Base-by-base conservation (phyloP, 2,797 vertebrate genomes). In the Rhyacichthys aspro region DNA sequence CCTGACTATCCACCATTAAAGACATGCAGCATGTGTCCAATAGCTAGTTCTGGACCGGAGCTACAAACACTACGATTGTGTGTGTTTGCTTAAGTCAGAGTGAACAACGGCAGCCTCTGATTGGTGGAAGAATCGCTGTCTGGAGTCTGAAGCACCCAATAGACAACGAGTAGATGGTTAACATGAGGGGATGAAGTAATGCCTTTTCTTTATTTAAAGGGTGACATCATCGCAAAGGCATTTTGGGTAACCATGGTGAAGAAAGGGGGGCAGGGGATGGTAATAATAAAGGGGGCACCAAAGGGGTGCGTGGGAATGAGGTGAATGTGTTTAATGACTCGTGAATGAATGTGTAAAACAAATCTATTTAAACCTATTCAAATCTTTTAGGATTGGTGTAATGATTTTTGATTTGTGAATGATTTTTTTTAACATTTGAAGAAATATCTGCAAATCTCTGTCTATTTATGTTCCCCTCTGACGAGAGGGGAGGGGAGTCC, bases 191-290 rank as follows among this genome's bases (percentile, higher is more conserved):
- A 81, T 90, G 90, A 89, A 59, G 83, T 90, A 78, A 89, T 88
- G 74, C 48, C 50, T 78, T 63, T 54, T 76, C 28, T 44, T 42
- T 56, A 68, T 36, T 69, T 70, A 49, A 59, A 48, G 18, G 78
- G 69, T 92, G 90, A 91, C 88, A 85, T 92, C 89, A 90, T 85
- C 1, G 3, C 15, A 56, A 47, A 88, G 86, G 87, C 81, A 89
- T 91, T 77, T 68, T 59, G 7, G 19, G 78, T 84, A 67, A 53
- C 85, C 73, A 65, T 74, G 77, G 81, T 10, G 59, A 74, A 37
- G 46, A 47, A 42, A 47, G 38, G 37, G 36, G 57, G 14, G 46
- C 7, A 33, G 14, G 42, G 37, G 32, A 18, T 36, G 17, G 1
- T 18, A 60, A 45, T 50, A 23, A 67, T 62, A 38, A 3, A 19